Evolutionary conservation across 2,888 invertebrate genomes (phyloP).

Genomic region (Eupithecia vulgata): DNA sequence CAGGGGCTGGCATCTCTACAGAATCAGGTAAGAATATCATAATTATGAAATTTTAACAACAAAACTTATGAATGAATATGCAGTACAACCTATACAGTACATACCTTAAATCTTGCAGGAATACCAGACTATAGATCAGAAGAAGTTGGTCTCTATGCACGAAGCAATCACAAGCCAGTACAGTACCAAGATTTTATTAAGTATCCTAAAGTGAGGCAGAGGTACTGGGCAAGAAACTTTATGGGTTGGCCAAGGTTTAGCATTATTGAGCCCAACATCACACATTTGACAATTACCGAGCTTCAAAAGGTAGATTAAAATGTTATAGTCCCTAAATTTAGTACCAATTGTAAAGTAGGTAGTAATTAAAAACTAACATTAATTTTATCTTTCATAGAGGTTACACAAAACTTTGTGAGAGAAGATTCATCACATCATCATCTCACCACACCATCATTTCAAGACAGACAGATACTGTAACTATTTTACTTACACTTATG

Average conservation of each 20-base stretch:
- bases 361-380: neutral
- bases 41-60: neutral
- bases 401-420: neutral
- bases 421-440: neutral
- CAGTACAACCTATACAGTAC: neutral
- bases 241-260: conserved; percentile 96
- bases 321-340: neutral
- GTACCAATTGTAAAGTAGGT: neutral
- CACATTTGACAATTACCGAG: conserved; percentile 88
- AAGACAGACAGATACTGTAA: neutral
- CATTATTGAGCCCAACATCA: conserved; percentile 89
- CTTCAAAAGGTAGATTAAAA: conserved; percentile 85
- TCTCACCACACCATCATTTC: neutral
- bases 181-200: conserved; percentile 93
- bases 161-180: conserved; percentile 92
- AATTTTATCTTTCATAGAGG: neutral
- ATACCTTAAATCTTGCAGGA: conserved; percentile 78
- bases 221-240: conserved; percentile 98
- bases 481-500: neutral
- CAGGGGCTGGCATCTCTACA: conserved; percentile 98
- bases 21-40: conserved; percentile 89
- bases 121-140: conserved; percentile 97
- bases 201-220: conserved; percentile 86
- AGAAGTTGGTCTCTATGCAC: conserved; percentile 95
- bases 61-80: neutral